Evolutionary conservation across 2,113 vertebrate genomes (phyloP), one percentile per base, ranked within the genome.

Genomic region (Gobius niger): DNA sequence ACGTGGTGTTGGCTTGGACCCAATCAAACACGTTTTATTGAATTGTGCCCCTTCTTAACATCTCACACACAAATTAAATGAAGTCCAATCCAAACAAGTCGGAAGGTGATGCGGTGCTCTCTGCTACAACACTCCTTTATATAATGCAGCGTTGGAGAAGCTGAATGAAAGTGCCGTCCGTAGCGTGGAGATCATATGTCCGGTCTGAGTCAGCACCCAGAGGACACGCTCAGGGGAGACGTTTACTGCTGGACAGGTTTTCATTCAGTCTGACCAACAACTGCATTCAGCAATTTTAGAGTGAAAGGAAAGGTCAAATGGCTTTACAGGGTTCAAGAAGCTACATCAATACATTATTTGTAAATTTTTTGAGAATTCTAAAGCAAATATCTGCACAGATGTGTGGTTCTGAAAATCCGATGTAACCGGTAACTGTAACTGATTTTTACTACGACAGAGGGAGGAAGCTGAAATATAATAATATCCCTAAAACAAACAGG

Each of bases 191-290:
- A 80, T 85, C 82, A 63, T 61, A 67, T 77, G 57, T 44, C 47
- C 53, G 51, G 46, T 68, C 61, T 42, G 76, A 83, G 77, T 82
- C 79, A 83, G 81, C 79, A 70, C 63, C 62, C 13, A 14, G 61
- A 72, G 72, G 54, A 49, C 44, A 42, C 2, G 9, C 12, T 41
- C 62, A 74, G 49, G 60, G 63, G 0, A 14, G 49, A 24, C 44
- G 70, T 24, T 9, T 47, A 47, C 14, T 62, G 9, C 40, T 24
- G 53, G 50, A 51, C 60, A 19, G 5, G 42, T 4, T 0, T 60
- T 50, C 15, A 10, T 60, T 14, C 57, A 40, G 12, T 40, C 18
- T 46, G 7, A 9, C 7, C 44, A 46, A 11, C 44, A 46, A 5
- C 53, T 12, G 53, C 53, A 1, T 50, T 19, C 51, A 53, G 51